Base-by-base conservation (phyloP, 2,888 invertebrate species). In the Clunio marinus region DNA sequence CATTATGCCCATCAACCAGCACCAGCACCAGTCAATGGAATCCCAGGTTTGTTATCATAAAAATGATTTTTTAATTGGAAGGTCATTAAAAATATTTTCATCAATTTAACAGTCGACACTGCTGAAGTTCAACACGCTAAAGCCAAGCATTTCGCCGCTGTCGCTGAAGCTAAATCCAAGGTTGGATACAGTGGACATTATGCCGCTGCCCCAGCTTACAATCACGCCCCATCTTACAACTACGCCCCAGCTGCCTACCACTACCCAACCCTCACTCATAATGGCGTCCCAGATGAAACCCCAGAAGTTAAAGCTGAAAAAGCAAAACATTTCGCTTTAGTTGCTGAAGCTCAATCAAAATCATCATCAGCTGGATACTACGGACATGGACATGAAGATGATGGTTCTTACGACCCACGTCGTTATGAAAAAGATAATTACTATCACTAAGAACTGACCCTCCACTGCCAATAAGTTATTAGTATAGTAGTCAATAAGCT, bases 271-370 rank as follows among this genome's bases (percentile, higher is more conserved):
- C 80, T 80, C 71, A 41, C 2, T 10, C 78, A 78, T 69, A 80
- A 81, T 70, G 81, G 80, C 66, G 79, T 81, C 32, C 82, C 82
- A 59, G 75, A 80, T 5, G 81, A 82, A 73, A 81, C 82, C 27
- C 80, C 81, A 7, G 82, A 81, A 75, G 82, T 82, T 37, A 79
- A 79, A 72, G 77, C 78, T 37, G 79, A 79, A 13, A 78, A 78
- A 70, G 79, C 78, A 69, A 77, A 79, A 15, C 78, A 79, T 69
- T 74, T 79, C 67, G 77, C 74, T 32, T 78, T 79, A 1, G 70
- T 79, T 69, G 76, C 78, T 10, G 76, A 78, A 25, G 79, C 79
- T 25, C 74, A 76, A 41, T 41, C 41, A 10, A 41, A 41, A n/a
- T 5, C 41, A n/a, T 41, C 70, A 57, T 28, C 24, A 3, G 32